phyloP scores from a whole-genome alignment of 2,888 invertebrate species.

The Sinodicranocentrus sp. region DNA sequence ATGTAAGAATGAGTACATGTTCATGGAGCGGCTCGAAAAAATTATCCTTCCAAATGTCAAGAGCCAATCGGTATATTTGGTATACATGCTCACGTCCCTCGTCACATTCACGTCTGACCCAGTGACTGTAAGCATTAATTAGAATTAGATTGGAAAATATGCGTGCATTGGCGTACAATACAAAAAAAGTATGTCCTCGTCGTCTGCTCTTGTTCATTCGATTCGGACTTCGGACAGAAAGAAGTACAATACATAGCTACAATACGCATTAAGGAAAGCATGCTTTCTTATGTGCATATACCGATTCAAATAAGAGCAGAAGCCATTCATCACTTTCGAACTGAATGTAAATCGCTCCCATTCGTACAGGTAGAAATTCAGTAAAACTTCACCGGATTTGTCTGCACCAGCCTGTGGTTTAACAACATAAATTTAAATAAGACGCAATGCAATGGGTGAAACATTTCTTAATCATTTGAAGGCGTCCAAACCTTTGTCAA shows the following conservation, averaged over 20 bases:
- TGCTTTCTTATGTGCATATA: no score
- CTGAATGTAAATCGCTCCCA: conserved; percentile 66
- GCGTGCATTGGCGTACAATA: no score
- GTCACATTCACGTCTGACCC: conserved; percentile 66
- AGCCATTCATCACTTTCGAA: conserved; percentile 71
- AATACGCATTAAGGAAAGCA: no score
- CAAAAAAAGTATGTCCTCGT: no score
- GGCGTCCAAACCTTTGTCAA: conserved; percentile 38
- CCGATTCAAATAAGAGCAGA: conserved; percentile 70
- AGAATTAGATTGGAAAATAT: no score
- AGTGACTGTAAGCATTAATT: conserved; percentile 54
- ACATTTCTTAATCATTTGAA: no score
- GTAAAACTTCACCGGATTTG: conserved; percentile 63
- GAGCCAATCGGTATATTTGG: conserved; percentile 67
- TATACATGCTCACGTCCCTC: conserved; percentile 65
- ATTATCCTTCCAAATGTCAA: conserved; percentile 69
- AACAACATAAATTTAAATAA: no score
- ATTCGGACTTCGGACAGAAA: no score
- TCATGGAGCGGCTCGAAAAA: conserved; percentile 62
- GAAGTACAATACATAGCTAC: no score
- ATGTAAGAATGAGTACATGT: no score
- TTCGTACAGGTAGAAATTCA: conserved; percentile 46
- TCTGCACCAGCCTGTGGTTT: conserved; percentile 41
- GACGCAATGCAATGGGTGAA: no score
- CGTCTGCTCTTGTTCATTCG: no score